Percentiles rank a stretch among this genome's conserved stretches.
These are phyloP conservation scores for Campylomormyrus tamandua DNA, from an alignment of 2,113 vertebrate species.

Conservation along the genomic window DNA sequence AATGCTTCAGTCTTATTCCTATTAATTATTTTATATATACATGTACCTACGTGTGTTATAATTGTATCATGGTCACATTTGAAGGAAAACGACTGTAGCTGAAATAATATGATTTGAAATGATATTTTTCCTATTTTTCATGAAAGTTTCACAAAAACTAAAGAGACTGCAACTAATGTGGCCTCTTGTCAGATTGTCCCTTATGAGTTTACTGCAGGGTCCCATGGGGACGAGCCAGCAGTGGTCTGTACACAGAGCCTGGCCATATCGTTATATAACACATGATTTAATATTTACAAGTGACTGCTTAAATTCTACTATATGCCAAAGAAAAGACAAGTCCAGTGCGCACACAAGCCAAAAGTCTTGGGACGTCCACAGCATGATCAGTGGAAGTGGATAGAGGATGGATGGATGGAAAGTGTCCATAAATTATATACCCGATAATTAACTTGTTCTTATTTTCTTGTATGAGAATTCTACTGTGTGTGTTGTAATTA, in stretches of 20 bases:
- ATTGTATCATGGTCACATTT: not conserved
- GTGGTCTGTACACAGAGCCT: not conserved
- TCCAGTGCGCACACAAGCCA: not conserved
- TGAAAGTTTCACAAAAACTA: not conserved
- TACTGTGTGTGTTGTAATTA: not conserved
- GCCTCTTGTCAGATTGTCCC: not conserved
- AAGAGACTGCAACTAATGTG: not conserved
- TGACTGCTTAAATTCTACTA: not conserved
- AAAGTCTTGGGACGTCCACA: not conserved
- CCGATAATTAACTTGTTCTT: not conserved
- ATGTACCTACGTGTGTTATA: not conserved
- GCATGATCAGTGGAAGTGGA: not conserved
- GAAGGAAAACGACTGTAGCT: not conserved
- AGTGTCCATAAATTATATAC: not conserved
- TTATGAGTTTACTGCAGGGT: not conserved
- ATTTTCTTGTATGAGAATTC: not conserved
- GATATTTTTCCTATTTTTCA: not conserved
- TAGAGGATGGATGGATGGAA: not conserved
- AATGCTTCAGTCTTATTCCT: too few species aligned
- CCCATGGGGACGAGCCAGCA: not conserved
- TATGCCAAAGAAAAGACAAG: too few species aligned
- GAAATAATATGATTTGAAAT: not conserved
- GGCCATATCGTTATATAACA: not conserved
- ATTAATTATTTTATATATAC: too few species aligned
- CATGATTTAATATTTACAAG: not conserved